Base-by-base conservation (phyloP, 1,140 invertebrate genomes). In the Drosophila melanica region DNA sequence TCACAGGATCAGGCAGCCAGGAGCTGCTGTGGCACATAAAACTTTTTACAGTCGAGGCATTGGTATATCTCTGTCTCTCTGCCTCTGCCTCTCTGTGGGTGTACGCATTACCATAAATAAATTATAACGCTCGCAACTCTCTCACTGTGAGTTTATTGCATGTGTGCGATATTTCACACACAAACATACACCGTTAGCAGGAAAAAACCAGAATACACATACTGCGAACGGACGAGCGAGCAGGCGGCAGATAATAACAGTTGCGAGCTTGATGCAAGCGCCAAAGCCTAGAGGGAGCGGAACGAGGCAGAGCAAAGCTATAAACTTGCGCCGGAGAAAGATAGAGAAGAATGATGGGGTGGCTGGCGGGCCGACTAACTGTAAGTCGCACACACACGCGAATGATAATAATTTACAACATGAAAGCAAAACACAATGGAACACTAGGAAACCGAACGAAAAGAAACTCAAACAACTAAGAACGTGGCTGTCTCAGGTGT, bases 41-140 rank as follows among this genome's bases (percentile, higher is more conserved):
- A 75, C 67, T 81, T 75, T 77, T 65, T 75, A 51, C 54, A 69
- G 57, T 69, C 65, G 60, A 51, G 50, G 51, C 75, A 77, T 51
- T 33, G 55, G 23, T 30, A 45, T 30, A 42, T 51, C 45, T 30
- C 14, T 9, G 1, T 35, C 33, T 50, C 50, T 39, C 27, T 6
- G 4, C 20, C 10, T 18, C 18, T 41, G 6, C 37, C 8, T 37
- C 9, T 30, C 50, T 72, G 72, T 66, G 70, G 63, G 54, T 57
- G 75, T 77, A 79, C 84, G 84, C 79, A 89, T 89, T 89, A 84
- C 73, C 84, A 89, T 89, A 89, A 89, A 89, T 89, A 89, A 89
- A 89, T 89, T 89, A 89, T 89, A 89, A 89, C 84, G 80, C 69
- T 79, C 85, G 77, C 77, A 84, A 77, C 85, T 84, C 85, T 84